These are phyloP conservation scores for Aphelenchoides avenae DNA, from an alignment of 1,140 invertebrate species.

Conservation along the genomic window DNA sequence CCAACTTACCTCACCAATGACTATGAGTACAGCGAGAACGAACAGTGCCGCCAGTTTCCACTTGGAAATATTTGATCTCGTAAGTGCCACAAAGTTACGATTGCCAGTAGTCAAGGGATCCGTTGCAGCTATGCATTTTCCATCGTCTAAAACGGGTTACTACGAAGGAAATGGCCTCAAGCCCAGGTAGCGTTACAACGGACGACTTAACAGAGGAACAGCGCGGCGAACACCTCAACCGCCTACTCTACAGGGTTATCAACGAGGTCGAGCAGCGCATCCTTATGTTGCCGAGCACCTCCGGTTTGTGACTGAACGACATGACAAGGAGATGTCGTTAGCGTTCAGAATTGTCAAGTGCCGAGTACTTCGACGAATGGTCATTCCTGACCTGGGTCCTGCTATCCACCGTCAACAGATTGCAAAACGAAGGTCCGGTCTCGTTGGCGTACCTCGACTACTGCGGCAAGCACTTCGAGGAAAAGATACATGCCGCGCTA, in stretches of 20 bases:
- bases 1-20: background rate
- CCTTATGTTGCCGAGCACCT: conserved; percentile 15
- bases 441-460: conserved; percentile 29
- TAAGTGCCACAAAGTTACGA: background rate
- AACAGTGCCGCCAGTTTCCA: background rate
- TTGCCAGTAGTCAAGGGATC: background rate
- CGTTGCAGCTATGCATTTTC: conserved; percentile 34
- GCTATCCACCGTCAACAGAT: conserved; percentile 40
- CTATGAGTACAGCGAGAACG: background rate
- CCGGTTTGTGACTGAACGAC: conserved; percentile 13
- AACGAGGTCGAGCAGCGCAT: conserved; percentile 43
- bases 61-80: conserved; percentile 30
- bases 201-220: conserved; percentile 36
- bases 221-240: conserved; percentile 39
- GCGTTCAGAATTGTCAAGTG: conserved; percentile 28
- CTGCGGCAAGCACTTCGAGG: conserved; percentile 38
- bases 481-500: conserved; percentile 36
- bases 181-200: conserved; percentile 14
- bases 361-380: conserved; percentile 43
- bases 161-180: conserved; percentile 35
- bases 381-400: conserved; percentile 40
- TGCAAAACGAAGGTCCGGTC: conserved; percentile 15
- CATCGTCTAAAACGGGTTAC: conserved; percentile 39
- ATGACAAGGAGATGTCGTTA: background rate
- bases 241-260: conserved; percentile 38